A percentile compares a stretch with the other conserved stretches of the same genome.
These are phyloP conservation scores for Heliconius nattereri DNA, from an alignment of 1,140 invertebrate species.

Conservation along the genomic window DNA sequence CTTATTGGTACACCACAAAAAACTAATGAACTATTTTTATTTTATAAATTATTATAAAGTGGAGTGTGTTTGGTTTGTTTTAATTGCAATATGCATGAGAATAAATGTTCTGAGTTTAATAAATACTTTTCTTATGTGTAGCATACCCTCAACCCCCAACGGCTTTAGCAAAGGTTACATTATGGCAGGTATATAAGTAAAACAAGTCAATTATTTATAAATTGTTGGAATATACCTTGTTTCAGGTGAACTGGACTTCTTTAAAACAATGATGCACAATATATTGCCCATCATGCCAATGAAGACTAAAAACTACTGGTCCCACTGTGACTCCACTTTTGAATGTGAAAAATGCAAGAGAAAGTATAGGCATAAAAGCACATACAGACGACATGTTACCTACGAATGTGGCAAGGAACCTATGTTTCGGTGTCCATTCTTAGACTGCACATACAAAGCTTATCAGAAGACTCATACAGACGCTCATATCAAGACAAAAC, in stretches of 20 bases:
- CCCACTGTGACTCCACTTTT: slow-evolving; percentile 67
- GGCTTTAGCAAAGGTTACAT: not conserved
- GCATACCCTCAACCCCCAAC: slow-evolving; percentile 25
- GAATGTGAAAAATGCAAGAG: slow-evolving; percentile 76
- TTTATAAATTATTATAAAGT: slow-evolving; percentile 33
- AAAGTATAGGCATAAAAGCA: slow-evolving; percentile 79
- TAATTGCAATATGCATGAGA: slow-evolving; percentile 72
- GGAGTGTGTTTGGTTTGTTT: slow-evolving; percentile 76
- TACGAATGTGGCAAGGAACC: slow-evolving; percentile 82
- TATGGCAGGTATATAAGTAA: slow-evolving; percentile 22
- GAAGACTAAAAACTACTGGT: slow-evolving; percentile 77
- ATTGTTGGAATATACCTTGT: slow-evolving; percentile 50
- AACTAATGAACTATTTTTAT: slow-evolving; percentile 30
- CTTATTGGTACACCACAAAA: slow-evolving; percentile 26
- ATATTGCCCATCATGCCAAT: slow-evolving; percentile 73
- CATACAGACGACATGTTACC: slow-evolving; percentile 76
- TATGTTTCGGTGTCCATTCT: slow-evolving; percentile 76
- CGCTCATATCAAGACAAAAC: slow-evolving; percentile 71
- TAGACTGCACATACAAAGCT: slow-evolving; percentile 78
- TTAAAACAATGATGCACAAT: slow-evolving; percentile 76
- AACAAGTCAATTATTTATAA: slow-evolving; percentile 28
- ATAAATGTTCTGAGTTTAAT: slow-evolving; percentile 77
- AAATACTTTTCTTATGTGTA: slow-evolving; percentile 48
- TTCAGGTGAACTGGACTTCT: slow-evolving; percentile 78
- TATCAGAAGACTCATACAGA: slow-evolving; percentile 78